Evolutionary conservation across 2,888 invertebrate species (phyloP), one percentile per base, ranked within the genome.

Genomic region (Drosophila recens): DNA sequence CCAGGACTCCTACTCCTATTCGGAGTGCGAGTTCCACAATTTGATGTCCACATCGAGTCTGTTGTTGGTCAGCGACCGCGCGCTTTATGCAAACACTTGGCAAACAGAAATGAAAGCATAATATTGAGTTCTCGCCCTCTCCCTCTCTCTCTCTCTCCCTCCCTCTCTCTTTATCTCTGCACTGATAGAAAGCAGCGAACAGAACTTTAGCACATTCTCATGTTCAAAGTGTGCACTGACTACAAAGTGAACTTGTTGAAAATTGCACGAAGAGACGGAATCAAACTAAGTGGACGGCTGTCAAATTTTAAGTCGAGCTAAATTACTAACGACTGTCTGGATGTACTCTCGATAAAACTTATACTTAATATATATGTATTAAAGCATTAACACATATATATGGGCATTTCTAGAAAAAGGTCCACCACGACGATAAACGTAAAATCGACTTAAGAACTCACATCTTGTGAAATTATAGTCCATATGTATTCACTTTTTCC

Each of bases 31-130:
- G 20, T n/a, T 61, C 23, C 42, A 33, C 51, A 59, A 57, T 42
- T 64, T 42, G 43, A 36, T 48, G 57, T 46, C 58, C 66, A 63
- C 34, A 51, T 34, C 63, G 33, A 49, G 61, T 43, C 64, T 66
- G 59, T 67, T 72, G 67, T 58, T 82, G 67, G 67, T 70, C 87
- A 70, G 73, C 79, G 61, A 74, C 75, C 79, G 75, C 85, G 84
- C 69, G 76, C 78, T 79, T 77, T 72, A 79, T 85, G 76, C 89
- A 89, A 89, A 86, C 87, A 88, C 83, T 90, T 80, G 74, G 81
- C 71, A 72, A 72, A 69, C 81, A 81, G 73, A 89, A 90, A 87
- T 88, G 90, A 83, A 90, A 88, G 75, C 89, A 87, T 86, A 90
- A 88, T 81, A 83, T 79, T 87, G 75, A 48, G 27, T 38, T 36